These are phyloP conservation scores for Lasioglossum leucozonium DNA, from an alignment of 2,888 invertebrate species.

Conservation along the genomic window DNA sequence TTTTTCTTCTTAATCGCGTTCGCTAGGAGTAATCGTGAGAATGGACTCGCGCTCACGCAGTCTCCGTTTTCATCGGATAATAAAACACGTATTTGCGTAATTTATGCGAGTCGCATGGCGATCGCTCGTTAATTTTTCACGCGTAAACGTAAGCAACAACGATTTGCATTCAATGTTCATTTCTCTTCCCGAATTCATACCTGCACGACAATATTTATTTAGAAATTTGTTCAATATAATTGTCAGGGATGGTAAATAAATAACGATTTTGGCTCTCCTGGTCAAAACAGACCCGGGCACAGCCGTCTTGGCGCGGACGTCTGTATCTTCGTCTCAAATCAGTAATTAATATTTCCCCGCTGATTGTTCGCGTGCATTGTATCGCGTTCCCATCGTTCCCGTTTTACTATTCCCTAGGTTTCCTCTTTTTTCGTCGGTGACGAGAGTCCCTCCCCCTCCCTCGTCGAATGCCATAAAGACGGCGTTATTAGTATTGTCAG, in stretches of 20 bases:
- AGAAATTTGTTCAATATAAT: neutral
- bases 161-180: neutral
- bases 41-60: neutral
- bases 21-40: neutral
- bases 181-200: no score
- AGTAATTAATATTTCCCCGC: neutral
- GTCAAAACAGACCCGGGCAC: neutral
- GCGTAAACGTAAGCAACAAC: neutral
- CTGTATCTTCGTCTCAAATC: neutral
- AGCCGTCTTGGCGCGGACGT: neutral
- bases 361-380: neutral
- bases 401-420: neutral
- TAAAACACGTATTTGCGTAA: conserved; percentile 15
- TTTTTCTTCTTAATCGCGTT: conserved; percentile 4
- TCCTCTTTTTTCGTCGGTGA: neutral
- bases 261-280: neutral
- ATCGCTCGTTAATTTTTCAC: neutral
- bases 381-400: neutral
- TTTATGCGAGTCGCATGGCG: neutral
- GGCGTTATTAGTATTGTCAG: neutral
- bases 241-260: neutral
- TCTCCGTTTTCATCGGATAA: neutral
- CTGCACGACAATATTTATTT: no score
- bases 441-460: neutral
- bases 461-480: neutral